A percentile compares a stretch with the other conserved stretches of the same genome.
These are phyloP conservation scores for Cryptosula pallasiana DNA, from an alignment of 2,888 invertebrate species.

Conservation along the genomic window DNA sequence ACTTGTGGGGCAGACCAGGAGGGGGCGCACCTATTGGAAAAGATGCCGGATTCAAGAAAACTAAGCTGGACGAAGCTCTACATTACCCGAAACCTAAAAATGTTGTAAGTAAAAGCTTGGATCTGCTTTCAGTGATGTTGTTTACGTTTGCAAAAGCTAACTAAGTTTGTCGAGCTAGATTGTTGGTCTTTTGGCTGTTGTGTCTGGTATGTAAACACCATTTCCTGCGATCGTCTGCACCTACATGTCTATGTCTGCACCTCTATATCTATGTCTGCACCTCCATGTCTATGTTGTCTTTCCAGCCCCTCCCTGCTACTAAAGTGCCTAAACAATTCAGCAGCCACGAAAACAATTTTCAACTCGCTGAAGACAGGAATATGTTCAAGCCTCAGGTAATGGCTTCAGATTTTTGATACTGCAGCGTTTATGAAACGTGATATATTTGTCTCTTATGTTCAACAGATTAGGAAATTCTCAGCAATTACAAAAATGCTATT, in stretches of 20 bases:
- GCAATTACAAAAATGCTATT: too few relatives aligned
- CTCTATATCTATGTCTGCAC: too few relatives aligned
- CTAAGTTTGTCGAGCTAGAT: too few relatives aligned
- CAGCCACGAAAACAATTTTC: conserved; percentile 19
- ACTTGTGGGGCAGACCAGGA: conserved; percentile 35
- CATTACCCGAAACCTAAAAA: conserved; percentile 20
- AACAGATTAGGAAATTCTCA: too few relatives aligned
- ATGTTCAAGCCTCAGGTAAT: conserved; percentile 4
- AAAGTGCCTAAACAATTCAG: conserved; percentile 15
- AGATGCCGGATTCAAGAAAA: conserved; percentile 12
- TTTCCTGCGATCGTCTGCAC: neutral
- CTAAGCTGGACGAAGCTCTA: conserved; percentile 14
- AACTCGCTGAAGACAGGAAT: neutral
- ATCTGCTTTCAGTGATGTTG: too few relatives aligned
- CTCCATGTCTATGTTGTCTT: neutral
- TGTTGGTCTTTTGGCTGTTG: too few relatives aligned
- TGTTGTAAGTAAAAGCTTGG: neutral
- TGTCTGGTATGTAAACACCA: too few relatives aligned
- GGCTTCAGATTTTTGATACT: too few relatives aligned
- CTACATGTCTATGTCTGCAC: neutral
- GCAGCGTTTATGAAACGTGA: too few relatives aligned
- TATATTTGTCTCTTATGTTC: too few relatives aligned
- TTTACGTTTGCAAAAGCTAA: too few relatives aligned
- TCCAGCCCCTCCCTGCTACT: neutral
- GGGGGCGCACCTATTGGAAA: conserved; percentile 35